These are phyloP conservation scores for Pycnomerus fuliginosus DNA, from an alignment of 2,888 invertebrate genomes.

Conservation along the genomic window DNA sequence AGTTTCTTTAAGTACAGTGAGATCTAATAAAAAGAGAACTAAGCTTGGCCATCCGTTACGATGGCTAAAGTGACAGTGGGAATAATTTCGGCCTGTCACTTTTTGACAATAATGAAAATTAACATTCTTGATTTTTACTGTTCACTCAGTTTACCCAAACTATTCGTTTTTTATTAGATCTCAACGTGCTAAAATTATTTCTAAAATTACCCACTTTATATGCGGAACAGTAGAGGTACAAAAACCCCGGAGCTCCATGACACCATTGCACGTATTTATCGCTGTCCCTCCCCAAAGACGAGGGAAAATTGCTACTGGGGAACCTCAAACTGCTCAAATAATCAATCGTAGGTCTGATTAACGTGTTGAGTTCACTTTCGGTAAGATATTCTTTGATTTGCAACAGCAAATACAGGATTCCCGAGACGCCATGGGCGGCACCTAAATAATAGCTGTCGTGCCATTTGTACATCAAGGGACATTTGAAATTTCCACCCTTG, in stretches of 20 bases:
- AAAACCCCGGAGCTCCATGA: slow-evolving; percentile 89
- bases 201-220: slow-evolving; percentile 57
- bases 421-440: slow-evolving; percentile 86
- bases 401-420: slow-evolving; percentile 80
- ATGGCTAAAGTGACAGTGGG: too few relatives aligned
- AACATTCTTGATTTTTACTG: too few relatives aligned
- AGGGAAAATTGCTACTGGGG: slow-evolving; percentile 72
- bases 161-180: too few relatives aligned
- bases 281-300: slow-evolving; percentile 66
- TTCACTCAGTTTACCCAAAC: too few relatives aligned
- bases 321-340: slow-evolving; percentile 61
- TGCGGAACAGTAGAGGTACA: slow-evolving; percentile 68
- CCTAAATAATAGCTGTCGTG: slow-evolving; percentile 84
- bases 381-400: slow-evolving; percentile 65
- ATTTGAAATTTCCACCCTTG: slow-evolving; percentile 54
- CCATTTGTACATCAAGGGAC: slow-evolving; percentile 83
- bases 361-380: slow-evolving; percentile 57
- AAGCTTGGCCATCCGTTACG: too few relatives aligned
- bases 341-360: slow-evolving; percentile 65
- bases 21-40: too few relatives aligned
- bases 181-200: too few relatives aligned
- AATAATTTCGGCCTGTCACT: too few relatives aligned
- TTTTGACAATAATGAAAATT: too few relatives aligned
- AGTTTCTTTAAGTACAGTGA: too few relatives aligned
- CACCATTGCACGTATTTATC: slow-evolving; percentile 91